Percentiles rank a stretch among this genome's conserved stretches.
These are phyloP conservation scores for Ceratoteleas bidentatus DNA, from an alignment of 1,140 invertebrate species.

Conservation along the genomic window DNA sequence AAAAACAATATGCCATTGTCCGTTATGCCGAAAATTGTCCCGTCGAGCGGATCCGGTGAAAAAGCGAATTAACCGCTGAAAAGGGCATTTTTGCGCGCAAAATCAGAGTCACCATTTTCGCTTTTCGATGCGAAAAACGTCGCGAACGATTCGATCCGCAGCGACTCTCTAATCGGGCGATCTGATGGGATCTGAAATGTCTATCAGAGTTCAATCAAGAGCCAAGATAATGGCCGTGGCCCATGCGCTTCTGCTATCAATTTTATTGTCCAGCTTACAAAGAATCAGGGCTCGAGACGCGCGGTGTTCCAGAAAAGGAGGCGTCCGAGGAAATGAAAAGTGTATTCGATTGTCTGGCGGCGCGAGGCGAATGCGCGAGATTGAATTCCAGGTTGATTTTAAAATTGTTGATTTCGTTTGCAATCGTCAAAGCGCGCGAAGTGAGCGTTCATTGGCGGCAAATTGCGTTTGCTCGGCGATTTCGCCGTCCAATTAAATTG, in stretches of 20 bases:
- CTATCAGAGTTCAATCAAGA: conserved; percentile 2
- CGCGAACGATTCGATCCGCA: no score
- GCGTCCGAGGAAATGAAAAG: conserved; percentile 1
- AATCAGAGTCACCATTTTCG: no score
- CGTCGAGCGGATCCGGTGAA: no score
- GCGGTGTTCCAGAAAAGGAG: background rate
- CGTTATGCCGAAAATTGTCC: no score
- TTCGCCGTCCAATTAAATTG: no score
- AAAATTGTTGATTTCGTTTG: conserved; percentile 6
- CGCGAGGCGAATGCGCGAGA: background rate
- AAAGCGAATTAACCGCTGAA: no score
- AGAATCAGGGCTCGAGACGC: background rate
- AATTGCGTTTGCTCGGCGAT: background rate
- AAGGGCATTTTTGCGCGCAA: no score
- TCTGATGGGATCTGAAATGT: no score
- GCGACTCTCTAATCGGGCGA: no score
- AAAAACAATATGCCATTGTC: no score
- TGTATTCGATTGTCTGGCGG: conserved; percentile 3
- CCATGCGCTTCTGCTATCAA: background rate
- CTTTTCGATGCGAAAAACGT: no score
- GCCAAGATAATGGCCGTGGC: background rate
- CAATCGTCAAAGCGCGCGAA: background rate
- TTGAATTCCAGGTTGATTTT: conserved; percentile 3
- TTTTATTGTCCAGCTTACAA: conserved; percentile 1
- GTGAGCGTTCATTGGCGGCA: background rate